Base-by-base conservation (phyloP, 2,888 invertebrate genomes). In the Hanleya hanleyi region DNA sequence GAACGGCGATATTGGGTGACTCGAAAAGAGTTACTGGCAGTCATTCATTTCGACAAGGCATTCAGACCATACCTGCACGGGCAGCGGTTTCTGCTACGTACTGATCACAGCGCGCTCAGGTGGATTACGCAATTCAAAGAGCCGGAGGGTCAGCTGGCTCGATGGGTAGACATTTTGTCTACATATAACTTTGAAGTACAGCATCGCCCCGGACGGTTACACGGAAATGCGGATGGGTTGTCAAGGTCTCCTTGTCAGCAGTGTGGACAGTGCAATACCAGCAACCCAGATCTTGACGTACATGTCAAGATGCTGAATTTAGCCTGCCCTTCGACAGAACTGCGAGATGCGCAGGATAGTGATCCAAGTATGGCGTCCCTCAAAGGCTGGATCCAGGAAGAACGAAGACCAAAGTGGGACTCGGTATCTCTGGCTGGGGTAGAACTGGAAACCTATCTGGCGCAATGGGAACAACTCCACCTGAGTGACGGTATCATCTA, bases 1-100 rank as follows among this genome's bases (percentile, higher is more conserved):
- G 70, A 77, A 37, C 38, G 62, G n/a, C 64, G 70, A 22, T 77
- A 77, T 50, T 74, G 76, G 70, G 71, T 71, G 1, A 77, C 41
- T 12, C 41, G 7, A 7, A 41, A 41, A 41, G 18, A 41, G 41
- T 18, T 41, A 12, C 18, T 41, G 41, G 41, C 41, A 7, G 18
- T 41, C 7, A 18, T 41, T 41, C 41, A 12, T 68, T 57, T n/a
- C n/a, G n/a, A n/a, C n/a, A n/a, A n/a, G n/a, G n/a, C n/a, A n/a
- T n/a, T n/a, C n/a, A 26, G 68, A 7, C 3, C 5, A 6, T 68
- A 33, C 68, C 68, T 68, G 22, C 57, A 57, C 36, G 61, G 49
- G 3, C 49, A 29, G n/a, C 6, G 57, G 4, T 68, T 68, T 22
- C 32, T 51, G 2, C 29, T 50, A 15, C 57, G 33, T n/a, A 68